phyloP scores from a whole-genome alignment of 2,888 invertebrate genomes.

The Frankliniella fusca region DNA sequence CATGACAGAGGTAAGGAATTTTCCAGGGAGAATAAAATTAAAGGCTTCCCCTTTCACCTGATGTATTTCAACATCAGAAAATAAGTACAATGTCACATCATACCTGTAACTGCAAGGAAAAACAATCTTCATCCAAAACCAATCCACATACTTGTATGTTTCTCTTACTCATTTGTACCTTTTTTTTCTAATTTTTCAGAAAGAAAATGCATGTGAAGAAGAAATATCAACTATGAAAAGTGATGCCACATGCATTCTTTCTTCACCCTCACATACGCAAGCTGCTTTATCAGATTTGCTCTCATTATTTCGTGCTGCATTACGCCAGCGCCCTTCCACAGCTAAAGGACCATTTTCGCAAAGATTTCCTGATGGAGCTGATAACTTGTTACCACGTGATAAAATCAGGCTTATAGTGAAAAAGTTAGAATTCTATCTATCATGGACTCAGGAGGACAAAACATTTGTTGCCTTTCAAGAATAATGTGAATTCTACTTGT shows the following conservation, averaged over 20 bases:
- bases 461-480: not conserved
- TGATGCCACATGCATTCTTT: conserved; percentile 17
- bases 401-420: conserved; percentile 7
- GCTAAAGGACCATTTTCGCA: conserved; percentile 13
- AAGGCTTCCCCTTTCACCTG: not conserved
- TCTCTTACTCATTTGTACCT: not conserved
- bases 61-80: not conserved
- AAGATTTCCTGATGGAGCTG: conserved; percentile 7
- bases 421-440: conserved; percentile 10
- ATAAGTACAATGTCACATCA: not conserved
- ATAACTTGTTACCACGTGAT: not conserved
- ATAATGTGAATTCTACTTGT: not conserved
- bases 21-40: not conserved
- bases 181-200: not conserved
- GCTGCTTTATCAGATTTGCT: conserved; percentile 17
- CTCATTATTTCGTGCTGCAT: not conserved
- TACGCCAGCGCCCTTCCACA: not conserved
- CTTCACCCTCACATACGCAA: not conserved
- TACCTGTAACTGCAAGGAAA: not conserved
- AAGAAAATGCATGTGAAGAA: conserved; percentile 15
- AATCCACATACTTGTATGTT: not conserved
- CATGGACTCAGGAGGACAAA: not conserved
- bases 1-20: not conserved
- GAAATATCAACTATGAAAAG: conserved; percentile 1
- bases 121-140: not conserved